Evolutionary conservation across 2,797 vertebrate species (phyloP).

Genomic region (Calcarius lapponicus): DNA sequence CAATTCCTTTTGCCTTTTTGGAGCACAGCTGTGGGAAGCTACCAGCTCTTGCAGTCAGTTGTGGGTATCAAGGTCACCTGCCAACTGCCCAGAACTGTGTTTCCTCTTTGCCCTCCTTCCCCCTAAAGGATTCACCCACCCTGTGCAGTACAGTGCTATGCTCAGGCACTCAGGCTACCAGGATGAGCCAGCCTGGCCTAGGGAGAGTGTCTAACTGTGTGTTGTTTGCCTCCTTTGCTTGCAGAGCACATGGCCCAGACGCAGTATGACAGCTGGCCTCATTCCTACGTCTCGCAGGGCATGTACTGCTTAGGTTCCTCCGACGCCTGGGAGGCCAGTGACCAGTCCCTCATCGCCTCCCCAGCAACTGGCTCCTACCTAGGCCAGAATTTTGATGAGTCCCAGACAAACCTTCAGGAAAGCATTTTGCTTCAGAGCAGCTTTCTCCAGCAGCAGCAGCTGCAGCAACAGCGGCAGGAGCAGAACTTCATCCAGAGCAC

Average conservation of each 20-base stretch:
- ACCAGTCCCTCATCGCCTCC: constrained; percentile 91
- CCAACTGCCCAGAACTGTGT: neutral
- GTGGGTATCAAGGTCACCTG: neutral
- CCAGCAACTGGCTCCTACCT: constrained; percentile 89
- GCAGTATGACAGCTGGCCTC: constrained; percentile 95
- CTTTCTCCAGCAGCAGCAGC: constrained; percentile 83
- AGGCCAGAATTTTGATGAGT: constrained; percentile 89
- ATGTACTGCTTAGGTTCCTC: constrained; percentile 98
- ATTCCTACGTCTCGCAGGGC: constrained; percentile 96
- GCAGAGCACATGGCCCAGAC: constrained; percentile 94
- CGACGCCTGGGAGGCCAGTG: constrained; percentile 95
- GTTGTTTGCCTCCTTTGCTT: constrained; percentile 43
- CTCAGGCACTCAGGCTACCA: neutral
- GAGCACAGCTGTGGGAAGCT: neutral
- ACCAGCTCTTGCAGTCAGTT: neutral
- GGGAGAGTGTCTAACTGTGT: neutral
- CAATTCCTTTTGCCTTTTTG: neutral
- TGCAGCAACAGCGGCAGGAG: constrained; percentile 86
- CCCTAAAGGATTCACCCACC: neutral
- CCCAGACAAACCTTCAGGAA: constrained; percentile 85
- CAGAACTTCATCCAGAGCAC: constrained; percentile 83
- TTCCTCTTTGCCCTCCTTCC: neutral
- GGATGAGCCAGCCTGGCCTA: neutral
- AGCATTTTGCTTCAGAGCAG: constrained; percentile 82
- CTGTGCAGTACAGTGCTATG: neutral